Evolutionary conservation across 1,140 invertebrate species (phyloP), one percentile per base, ranked within the genome.

Genomic region (Grapholita molesta): DNA sequence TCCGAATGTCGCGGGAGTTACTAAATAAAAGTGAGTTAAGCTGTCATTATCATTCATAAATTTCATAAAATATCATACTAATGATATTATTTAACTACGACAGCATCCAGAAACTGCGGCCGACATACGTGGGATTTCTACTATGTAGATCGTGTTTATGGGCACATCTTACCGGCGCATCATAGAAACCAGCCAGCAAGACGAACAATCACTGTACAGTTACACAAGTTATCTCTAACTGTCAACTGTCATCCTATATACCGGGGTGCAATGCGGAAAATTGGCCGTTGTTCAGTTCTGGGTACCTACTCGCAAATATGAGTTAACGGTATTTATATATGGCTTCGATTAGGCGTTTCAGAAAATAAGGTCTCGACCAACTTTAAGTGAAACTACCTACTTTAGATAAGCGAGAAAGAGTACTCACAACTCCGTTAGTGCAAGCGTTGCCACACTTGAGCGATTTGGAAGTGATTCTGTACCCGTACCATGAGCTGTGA

Each of bases 211-310:
- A 85, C 70, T 57, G 73, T 87, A 89, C 86, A 83, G 88, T 89
- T 89, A 89, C 74, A 79, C 77, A 81, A 30, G 69, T 87, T 87
- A 86, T 87, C 77, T 86, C 71, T 89, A 90, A 90, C 86, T 87
- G 86, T 89, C 48, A 61, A 71, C 64, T 76, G 74, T 83, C 78
- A 78, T 73, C 73, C 68, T 61, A 61, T 25, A 61, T 61, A 18
- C 55, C 11, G 53, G 24, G 25, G 28, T 23, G 55, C 55, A 61
- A 61, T 15, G 55, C 55, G 55, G 55, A 61, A 61, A 61, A 61
- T 61, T 61, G 24, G 55, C 15, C 28, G 55, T 33, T 65, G 30
- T 65, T 61, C 18, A 18, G 24, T 61, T 30, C n/a, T 57, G n/a
- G 4, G 24, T 61, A 61, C 55, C n/a, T 57, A 57, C 24, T 21